Base-by-base conservation (phyloP, 64 coral and sea anemone genomes). In the Montipora sp. region DNA sequence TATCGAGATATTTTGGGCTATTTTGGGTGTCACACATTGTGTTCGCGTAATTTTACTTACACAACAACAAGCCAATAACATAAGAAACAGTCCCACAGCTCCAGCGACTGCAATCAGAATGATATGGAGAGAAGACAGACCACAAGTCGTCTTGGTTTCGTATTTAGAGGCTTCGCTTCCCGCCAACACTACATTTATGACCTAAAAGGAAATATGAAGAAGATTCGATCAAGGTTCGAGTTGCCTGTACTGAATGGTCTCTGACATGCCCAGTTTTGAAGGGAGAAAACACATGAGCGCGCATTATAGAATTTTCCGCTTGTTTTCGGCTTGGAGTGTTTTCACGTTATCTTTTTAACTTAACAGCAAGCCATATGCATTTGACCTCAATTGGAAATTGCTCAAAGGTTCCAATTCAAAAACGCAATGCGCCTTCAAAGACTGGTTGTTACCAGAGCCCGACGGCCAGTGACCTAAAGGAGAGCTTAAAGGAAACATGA, bases 41-140 rank as follows among this genome's bases (percentile, higher is more conserved):
- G 36, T 36, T 36, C 36, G 36, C 36, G 36, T 36, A 36, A 57
- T 8, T 20, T 72, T 43, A 93, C 91, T 93, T 74, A 93, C 91
- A 78, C 91, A 93, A 18, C 91, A 93, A 55, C 91, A 93, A 59
- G 91, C 84, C 55, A 93, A 16, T 5, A 93, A 10, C 59, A 88
- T 76, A 21, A 93, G 91, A 11, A 93, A 57, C 19, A 82, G 43
- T 15, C 91, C 91, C 24, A 93, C 46, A 8, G 73, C 73, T 18
- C 76, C 83, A 36, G 61, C 82, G 2, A 93, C 73, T 5, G 86
- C 77, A 21, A 88, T 79, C 8, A 93, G 74, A 9, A 93, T 88
- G 47, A 92, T 36, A 23, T 44, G 12, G 75, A 20, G 69, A 47
- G 77, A 49, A 5, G 75, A 14, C 21, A 79, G 43, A 15, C 77